phyloP scores from a whole-genome alignment of 2,888 invertebrate species.

The Drosophila macrospina region DNA sequence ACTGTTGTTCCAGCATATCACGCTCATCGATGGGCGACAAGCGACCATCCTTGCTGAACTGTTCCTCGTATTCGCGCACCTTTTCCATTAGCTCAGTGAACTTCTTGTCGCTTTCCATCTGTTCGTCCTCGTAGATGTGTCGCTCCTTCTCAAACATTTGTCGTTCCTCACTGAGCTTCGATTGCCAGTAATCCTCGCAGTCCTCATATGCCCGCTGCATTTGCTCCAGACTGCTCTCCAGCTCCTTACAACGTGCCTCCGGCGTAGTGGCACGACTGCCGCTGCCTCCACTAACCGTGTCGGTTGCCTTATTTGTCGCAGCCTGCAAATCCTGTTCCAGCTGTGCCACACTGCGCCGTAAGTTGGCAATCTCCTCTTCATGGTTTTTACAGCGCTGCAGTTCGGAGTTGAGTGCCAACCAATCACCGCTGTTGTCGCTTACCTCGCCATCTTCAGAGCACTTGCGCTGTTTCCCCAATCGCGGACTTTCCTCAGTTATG shows the following conservation, averaged over 20 bases:
- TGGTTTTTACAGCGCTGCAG: conserved; percentile 72
- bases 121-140: conserved; percentile 89
- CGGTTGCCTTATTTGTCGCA: conserved; percentile 25
- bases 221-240: conserved; percentile 91
- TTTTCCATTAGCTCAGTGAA: conserved; percentile 90
- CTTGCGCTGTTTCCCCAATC: conserved; percentile 88
- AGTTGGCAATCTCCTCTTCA: conserved; percentile 75
- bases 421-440: conserved; percentile 84
- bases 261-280: conserved; percentile 70
- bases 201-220: conserved; percentile 92
- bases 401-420: conserved; percentile 85
- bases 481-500: conserved; percentile 86
- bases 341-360: conserved; percentile 79
- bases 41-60: conserved; percentile 87
- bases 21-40: conserved; percentile 93
- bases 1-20: conserved; percentile 89
- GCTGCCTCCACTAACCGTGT: not conserved
- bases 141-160: conserved; percentile 90
- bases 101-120: conserved; percentile 91
- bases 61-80: conserved; percentile 93
- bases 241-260: conserved; percentile 87
- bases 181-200: conserved; percentile 94
- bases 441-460: conserved; percentile 85
- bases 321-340: conserved; percentile 79
- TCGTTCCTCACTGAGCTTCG: conserved; percentile 92